Percentiles rank a stretch among this genome's conserved stretches.
Conservation (phyloP, 92 coral and sea anemone species). For the Phenganax marumi region DNA sequence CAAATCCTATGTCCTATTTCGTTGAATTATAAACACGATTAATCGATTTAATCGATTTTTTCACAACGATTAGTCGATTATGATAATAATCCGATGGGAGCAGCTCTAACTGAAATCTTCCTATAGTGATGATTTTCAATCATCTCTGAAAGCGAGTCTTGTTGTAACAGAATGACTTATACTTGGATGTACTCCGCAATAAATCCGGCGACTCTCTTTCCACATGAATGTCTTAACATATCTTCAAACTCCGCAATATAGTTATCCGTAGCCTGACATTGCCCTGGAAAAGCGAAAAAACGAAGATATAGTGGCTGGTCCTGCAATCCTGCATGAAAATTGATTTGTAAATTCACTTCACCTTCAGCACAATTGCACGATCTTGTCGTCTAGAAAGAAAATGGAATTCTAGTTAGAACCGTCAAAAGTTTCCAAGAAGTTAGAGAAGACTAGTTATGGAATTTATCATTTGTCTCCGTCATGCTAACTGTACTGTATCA, state of each 20-base stretch:
- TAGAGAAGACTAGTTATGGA: not conserved
- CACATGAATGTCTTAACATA: constrained; percentile 70
- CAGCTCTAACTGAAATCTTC: too few species aligned
- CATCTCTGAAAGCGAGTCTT: too few species aligned
- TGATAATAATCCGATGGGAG: too few species aligned
- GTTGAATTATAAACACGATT: too few species aligned
- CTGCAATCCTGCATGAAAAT: not conserved
- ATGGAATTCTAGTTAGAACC: not conserved
- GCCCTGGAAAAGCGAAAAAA: constrained; percentile 46
- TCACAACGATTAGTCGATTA: too few species aligned
- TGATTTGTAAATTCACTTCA: not conserved
- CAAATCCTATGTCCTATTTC: too few species aligned
- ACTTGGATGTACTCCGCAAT: constrained; percentile 93
- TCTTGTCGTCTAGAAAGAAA: constrained; percentile 63
- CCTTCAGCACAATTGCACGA: constrained; percentile 79
- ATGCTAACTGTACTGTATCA: not conserved
- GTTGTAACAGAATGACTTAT: not conserved
- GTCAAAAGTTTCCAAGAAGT: not conserved
- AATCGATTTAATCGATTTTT: too few species aligned
- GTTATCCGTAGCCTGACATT: constrained; percentile 85
- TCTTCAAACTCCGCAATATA: constrained; percentile 86
- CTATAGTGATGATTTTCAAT: too few species aligned
- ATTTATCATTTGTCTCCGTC: not conserved
- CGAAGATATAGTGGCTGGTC: not conserved
- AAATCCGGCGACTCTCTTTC: constrained; percentile 83